Conservation (phyloP, 1,140 invertebrate genomes). For the Triops cancriformis region DNA sequence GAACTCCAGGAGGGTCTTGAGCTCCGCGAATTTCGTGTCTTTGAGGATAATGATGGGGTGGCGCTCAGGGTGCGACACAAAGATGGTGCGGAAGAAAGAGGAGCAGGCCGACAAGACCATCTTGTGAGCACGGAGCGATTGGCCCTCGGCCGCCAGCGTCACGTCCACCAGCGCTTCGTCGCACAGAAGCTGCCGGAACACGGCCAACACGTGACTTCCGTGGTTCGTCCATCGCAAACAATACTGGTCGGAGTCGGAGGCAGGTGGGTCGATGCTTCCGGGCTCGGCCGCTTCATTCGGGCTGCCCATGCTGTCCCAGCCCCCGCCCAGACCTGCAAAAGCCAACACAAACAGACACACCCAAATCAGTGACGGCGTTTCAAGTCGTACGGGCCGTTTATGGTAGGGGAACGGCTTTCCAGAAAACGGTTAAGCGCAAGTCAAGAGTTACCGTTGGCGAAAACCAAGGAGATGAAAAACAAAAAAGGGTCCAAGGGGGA, state of each 20-base stretch:
- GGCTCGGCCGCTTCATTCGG: slow-evolving; percentile 29
- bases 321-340: slow-evolving; percentile 24
- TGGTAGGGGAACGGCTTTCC: too few species aligned
- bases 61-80: slow-evolving; percentile 57
- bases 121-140: slow-evolving; percentile 87
- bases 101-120: slow-evolving; percentile 89
- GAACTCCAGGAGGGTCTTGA: slow-evolving; percentile 85
- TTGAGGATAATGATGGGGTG: slow-evolving; percentile 89
- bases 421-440: too few species aligned
- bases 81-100: slow-evolving; percentile 84
- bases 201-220: slow-evolving; percentile 36
- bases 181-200: slow-evolving; percentile 50
- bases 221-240: slow-evolving; percentile 40
- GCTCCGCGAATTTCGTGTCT: slow-evolving; percentile 80
- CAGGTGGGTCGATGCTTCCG: slow-evolving; percentile 24
- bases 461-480: too few species aligned
- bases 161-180: slow-evolving; percentile 91
- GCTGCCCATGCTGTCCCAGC: slow-evolving; percentile 30
- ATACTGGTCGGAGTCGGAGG: slow-evolving; percentile 34
- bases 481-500: too few species aligned
- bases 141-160: slow-evolving; percentile 87
- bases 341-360: neutral
- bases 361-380: neutral
- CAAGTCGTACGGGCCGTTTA: too few species aligned
- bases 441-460: too few species aligned